Conservation (phyloP, 2,113 vertebrate species). For the Daboia siamensis region DNA sequence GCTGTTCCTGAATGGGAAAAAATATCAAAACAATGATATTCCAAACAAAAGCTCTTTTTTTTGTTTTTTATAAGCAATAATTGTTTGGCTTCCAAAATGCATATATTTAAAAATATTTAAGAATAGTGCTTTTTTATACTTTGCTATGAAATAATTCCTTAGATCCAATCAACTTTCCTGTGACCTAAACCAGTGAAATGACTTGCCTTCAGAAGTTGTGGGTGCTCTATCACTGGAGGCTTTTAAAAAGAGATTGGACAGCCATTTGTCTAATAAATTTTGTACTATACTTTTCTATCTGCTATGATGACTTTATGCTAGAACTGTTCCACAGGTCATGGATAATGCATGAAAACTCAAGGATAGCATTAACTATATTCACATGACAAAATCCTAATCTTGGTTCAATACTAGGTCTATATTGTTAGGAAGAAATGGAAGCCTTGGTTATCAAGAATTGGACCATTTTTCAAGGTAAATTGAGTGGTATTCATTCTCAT, state of each 20-base stretch:
- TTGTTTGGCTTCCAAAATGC: constrained; percentile 3
- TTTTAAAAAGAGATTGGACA: not conserved
- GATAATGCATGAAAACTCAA: not conserved
- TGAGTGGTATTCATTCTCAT: no score
- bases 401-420: not conserved
- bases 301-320: not conserved
- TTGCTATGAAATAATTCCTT: not conserved
- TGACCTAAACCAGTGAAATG: not conserved
- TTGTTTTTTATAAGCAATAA: constrained; percentile 18
- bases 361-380: not conserved
- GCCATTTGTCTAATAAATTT: not conserved
- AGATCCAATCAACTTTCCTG: not conserved
- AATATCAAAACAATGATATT: constrained; percentile 74
- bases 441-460: not conserved
- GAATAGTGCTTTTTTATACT: not conserved
- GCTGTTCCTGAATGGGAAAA: constrained; percentile 83
- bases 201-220: not conserved
- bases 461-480: not conserved
- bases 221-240: not conserved
- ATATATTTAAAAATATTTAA: constrained; percentile 12
- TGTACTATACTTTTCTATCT: not conserved
- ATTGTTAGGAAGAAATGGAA: not conserved
- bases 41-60: constrained; percentile 58
- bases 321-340: not conserved
- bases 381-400: not conserved